A percentile compares a stretch with the other conserved stretches of the same genome.
phyloP scores from a whole-genome alignment of 2,888 invertebrate genomes.

The Drosophila tanythrix region DNA sequence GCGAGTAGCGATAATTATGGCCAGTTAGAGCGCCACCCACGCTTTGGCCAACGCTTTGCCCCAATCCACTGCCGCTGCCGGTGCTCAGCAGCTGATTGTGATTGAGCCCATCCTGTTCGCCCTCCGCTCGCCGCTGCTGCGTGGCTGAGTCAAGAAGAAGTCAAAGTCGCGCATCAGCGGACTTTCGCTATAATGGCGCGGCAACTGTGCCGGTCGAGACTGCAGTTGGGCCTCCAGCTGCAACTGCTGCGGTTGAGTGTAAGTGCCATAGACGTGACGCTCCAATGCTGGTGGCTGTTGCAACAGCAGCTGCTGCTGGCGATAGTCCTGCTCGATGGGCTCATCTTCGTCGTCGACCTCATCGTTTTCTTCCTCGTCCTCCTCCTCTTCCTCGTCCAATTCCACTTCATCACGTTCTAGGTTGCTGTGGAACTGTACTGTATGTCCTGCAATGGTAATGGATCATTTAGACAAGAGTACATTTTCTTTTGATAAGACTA shows the following conservation, averaged over 20 bases:
- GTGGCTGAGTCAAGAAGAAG: conserved; percentile 84
- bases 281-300: conserved; percentile 41
- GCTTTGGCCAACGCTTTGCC: conserved; percentile 52
- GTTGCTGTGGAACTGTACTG: conserved; percentile 86
- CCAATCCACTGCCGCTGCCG: conserved; percentile 82
- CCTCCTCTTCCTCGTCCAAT: conserved; percentile 64
- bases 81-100: conserved; percentile 81
- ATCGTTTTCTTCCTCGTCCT: conserved; percentile 72
- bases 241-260: conserved; percentile 50
- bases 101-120: conserved; percentile 84
- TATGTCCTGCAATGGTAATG: conserved; percentile 85
- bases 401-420: conserved; percentile 77
- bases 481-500: background rate
- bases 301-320: conserved; percentile 58
- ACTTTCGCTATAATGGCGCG: conserved; percentile 79
- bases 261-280: conserved; percentile 52
- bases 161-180: conserved; percentile 84
- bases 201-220: conserved; percentile 52
- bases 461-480: background rate
- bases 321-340: conserved; percentile 51
- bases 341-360: conserved; percentile 76
- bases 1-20: conserved; percentile 93
- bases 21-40: conserved; percentile 56
- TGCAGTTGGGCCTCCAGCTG: conserved; percentile 60
- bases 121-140: conserved; percentile 84